These are phyloP conservation scores for Hyphantria cunea DNA, from an alignment of 1,140 invertebrate genomes.

Conservation along the genomic window DNA sequence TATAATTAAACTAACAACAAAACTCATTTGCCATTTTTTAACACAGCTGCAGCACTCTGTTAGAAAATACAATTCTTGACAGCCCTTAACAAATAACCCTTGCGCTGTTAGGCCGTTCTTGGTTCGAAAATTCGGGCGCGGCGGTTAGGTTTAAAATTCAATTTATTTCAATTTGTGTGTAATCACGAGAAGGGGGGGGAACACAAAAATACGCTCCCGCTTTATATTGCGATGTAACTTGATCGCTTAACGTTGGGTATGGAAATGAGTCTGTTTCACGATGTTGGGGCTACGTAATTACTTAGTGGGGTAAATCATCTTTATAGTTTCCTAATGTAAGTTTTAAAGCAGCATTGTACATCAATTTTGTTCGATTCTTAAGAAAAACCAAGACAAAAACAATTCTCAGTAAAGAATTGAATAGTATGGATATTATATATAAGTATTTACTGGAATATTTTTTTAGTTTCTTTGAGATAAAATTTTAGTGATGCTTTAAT, in stretches of 20 bases:
- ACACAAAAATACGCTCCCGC: conserved; percentile 62
- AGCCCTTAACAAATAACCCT: conserved; percentile 67
- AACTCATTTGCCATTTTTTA: not conserved
- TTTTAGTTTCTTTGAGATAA: too few species aligned
- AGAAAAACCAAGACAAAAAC: too few species aligned
- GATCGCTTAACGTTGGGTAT: conserved; percentile 51
- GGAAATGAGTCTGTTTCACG: conserved; percentile 42
- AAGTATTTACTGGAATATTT: too few species aligned
- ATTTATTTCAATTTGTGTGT: conserved; percentile 80
- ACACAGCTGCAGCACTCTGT: not conserved
- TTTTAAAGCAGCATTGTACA: too few species aligned
- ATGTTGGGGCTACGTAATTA: conserved; percentile 19
- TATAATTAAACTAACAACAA: conserved; percentile 2
- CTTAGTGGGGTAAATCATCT: conserved; percentile 1
- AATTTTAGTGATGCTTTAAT: too few species aligned
- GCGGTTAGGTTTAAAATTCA: conserved; percentile 76
- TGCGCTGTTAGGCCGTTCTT: conserved; percentile 46
- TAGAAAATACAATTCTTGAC: conserved; percentile 27
- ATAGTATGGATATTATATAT: too few species aligned
- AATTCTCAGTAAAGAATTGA: too few species aligned
- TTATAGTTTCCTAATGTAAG: not conserved
- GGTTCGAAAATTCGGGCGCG: conserved; percentile 48
- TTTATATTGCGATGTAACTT: conserved; percentile 46
- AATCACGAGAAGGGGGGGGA: conserved; percentile 65
- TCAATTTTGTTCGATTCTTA: too few species aligned